These are phyloP conservation scores for Microhierax caerulescens DNA, from an alignment of 2,797 vertebrate genomes.

Conservation along the genomic window DNA sequence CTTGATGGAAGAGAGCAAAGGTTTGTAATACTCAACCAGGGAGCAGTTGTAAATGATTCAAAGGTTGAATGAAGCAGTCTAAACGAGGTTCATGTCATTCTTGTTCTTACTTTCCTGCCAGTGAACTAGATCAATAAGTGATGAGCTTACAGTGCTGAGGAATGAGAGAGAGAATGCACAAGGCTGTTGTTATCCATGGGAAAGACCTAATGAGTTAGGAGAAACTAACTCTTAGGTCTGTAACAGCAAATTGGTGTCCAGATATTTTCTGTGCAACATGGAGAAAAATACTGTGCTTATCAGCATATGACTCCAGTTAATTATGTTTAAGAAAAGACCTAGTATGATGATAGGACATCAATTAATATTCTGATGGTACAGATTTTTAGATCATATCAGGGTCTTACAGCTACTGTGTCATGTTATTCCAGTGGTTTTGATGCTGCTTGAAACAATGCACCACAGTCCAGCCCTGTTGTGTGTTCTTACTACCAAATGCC, in stretches of 20 bases:
- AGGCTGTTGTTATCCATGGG: fast-evolving
- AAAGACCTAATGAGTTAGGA: background rate
- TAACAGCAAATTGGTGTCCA: background rate
- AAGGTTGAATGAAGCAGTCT: background rate
- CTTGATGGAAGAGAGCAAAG: background rate
- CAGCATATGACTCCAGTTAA: background rate
- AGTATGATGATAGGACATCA: background rate
- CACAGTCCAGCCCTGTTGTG: background rate
- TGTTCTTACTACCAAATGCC: background rate
- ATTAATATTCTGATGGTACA: background rate
- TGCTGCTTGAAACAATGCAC: background rate
- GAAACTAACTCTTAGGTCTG: background rate
- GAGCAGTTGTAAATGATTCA: background rate
- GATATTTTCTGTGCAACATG: background rate
- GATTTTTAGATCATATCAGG: background rate
- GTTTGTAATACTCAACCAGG: background rate
- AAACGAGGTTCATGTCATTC: background rate
- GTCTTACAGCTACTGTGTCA: background rate
- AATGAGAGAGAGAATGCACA: background rate
- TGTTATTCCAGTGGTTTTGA: background rate
- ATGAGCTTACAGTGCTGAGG: background rate
- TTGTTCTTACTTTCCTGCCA: background rate
- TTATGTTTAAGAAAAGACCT: background rate
- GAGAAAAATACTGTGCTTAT: background rate
- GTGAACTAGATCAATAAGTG: background rate